Conservation (phyloP, 2,888 invertebrate genomes). For the Mesochorus sp. region DNA sequence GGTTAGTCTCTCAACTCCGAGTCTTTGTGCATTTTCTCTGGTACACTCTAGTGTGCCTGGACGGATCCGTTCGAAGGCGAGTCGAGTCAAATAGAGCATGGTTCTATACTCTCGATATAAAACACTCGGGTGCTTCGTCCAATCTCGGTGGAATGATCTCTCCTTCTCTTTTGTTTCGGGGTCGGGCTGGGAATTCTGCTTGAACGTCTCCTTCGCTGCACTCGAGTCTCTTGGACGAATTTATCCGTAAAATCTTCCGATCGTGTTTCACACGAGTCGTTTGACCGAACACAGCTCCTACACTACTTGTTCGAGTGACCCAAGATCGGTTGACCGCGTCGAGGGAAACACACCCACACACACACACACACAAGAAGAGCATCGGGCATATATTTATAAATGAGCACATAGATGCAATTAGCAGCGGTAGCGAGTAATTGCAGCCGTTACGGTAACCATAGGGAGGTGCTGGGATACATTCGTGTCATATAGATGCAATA, state of each 20-base stretch:
- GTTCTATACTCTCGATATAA: conserved; percentile 28
- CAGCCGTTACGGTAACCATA: conserved; percentile 40
- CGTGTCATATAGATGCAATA: conserved; percentile 35
- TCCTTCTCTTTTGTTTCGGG: conserved; percentile 16
- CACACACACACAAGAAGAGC: background rate
- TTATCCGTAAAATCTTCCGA: conserved; percentile 45
- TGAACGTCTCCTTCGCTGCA: conserved; percentile 1
- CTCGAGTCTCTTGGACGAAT: conserved; percentile 24
- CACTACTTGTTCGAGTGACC: conserved; percentile 7
- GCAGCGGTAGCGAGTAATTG: conserved; percentile 11
- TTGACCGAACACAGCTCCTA: conserved; percentile 8
- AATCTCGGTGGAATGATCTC: conserved; percentile 6
- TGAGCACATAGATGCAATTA: background rate
- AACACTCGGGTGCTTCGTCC: conserved; percentile 8
- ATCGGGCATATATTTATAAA: background rate
- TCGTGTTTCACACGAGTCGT: conserved; percentile 13
- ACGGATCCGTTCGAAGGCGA: conserved; percentile 50
- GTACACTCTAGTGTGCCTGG: conserved; percentile 36
- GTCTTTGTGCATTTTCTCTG: conserved; percentile 29
- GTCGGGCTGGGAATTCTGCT: background rate
- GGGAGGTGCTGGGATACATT: conserved; percentile 15
- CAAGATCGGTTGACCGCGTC: conserved; percentile 28
- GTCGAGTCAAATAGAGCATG: conserved; percentile 55
- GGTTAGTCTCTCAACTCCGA: too few relatives aligned
- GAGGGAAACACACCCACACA: background rate